These are phyloP conservation scores for Drosophila athabasca DNA, from an alignment of 1,140 invertebrate species.

Conservation along the genomic window DNA sequence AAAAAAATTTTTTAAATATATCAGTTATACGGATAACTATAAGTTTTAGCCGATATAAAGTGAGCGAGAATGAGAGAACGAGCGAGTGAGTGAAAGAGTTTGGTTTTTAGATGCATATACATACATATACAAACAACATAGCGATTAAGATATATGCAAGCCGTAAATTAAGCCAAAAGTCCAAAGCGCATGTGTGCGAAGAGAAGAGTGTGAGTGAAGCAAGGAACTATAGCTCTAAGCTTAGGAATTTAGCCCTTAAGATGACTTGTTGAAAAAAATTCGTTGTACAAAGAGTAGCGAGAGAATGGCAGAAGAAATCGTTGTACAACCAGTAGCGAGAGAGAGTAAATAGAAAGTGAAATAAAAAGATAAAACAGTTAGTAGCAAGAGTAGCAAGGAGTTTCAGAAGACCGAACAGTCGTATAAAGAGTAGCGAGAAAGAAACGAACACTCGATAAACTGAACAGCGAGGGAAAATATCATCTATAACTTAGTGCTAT, in stretches of 20 bases:
- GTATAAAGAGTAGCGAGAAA: background rate
- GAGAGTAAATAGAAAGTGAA: no score
- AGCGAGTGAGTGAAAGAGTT: conserved; percentile 31
- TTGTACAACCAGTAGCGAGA: no score
- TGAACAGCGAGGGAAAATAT: conserved; percentile 43
- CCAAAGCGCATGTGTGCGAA: conserved; percentile 68
- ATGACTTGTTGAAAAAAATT: conserved; percentile 46
- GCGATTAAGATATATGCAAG: conserved; percentile 58
- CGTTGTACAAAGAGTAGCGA: conserved; percentile 55
- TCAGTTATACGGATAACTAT: conserved; percentile 20
- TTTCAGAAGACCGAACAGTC: no score
- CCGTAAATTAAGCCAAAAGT: conserved; percentile 72
- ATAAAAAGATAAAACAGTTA: no score
- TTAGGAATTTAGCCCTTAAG: conserved; percentile 52
- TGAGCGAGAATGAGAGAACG: conserved; percentile 22
- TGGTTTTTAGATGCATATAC: conserved; percentile 72
- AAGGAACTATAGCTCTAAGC: conserved; percentile 60
- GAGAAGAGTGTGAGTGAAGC: conserved; percentile 34
- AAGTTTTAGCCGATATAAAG: conserved; percentile 30
- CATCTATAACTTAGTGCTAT: conserved; percentile 38
- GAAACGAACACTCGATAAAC: conserved; percentile 20
- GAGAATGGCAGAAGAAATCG: conserved; percentile 3
- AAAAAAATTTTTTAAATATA: conserved; percentile 45
- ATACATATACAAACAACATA: conserved; percentile 43
- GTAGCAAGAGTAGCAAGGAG: no score